phyloP scores from a whole-genome alignment of 2,888 invertebrate genomes.

The Idaea dimidiata region DNA sequence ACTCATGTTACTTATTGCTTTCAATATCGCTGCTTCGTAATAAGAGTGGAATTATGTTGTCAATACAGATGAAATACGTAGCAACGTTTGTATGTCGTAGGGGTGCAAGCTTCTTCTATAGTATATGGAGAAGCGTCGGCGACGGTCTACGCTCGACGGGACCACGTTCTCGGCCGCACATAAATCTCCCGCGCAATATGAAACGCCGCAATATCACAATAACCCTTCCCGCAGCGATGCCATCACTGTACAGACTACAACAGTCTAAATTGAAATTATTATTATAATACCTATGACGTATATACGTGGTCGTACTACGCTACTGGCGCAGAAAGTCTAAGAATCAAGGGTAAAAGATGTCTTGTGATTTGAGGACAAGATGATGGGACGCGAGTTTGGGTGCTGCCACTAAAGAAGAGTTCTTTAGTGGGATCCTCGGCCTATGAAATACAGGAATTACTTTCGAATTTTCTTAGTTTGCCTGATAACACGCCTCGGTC shows the following conservation, averaged over 20 bases:
- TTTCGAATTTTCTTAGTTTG: too few relatives aligned
- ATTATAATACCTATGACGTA: constrained; percentile 35
- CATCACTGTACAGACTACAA: constrained; percentile 41
- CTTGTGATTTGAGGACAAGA: too few relatives aligned
- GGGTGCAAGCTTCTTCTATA: not conserved
- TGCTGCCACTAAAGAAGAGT: too few relatives aligned
- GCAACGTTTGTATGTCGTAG: constrained; percentile 1
- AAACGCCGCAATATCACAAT: constrained; percentile 70
- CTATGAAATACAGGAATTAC: too few relatives aligned
- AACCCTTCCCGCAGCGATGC: constrained; percentile 55
- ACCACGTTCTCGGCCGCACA: constrained; percentile 46
- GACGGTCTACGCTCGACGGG: constrained; percentile 27
- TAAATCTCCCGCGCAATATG: constrained; percentile 72
- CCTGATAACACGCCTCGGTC: too few relatives aligned
- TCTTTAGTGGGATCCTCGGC: too few relatives aligned
- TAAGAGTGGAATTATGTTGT: constrained; percentile 5
- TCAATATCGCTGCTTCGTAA: not conserved
- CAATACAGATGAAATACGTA: constrained; percentile 7
- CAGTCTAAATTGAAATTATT: constrained; percentile 51
- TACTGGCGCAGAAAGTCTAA: constrained; percentile 1
- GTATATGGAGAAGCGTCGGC: constrained; percentile 1
- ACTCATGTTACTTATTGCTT: not conserved
- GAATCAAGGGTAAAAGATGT: too few relatives aligned
- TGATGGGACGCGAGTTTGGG: too few relatives aligned
- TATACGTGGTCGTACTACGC: constrained; percentile 9